Evolutionary conservation across 1,140 invertebrate genomes (phyloP), one percentile per base, ranked within the genome.

Genomic region (Stegodyphus dumicola): DNA sequence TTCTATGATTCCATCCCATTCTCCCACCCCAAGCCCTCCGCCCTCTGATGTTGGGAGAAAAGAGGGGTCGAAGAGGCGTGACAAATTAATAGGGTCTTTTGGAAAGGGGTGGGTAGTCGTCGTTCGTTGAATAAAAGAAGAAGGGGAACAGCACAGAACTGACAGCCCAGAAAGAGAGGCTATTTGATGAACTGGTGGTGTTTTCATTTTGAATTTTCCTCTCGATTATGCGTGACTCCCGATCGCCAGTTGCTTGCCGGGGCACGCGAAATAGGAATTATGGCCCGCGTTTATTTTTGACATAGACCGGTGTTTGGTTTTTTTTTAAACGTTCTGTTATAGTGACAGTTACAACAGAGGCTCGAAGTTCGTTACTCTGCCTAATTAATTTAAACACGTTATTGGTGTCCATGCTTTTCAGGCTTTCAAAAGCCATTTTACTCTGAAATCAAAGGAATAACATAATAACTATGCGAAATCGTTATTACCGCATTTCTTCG

Each of bases 21-120:
- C 56, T 15, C 56, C 56, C 56, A 60, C 15, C 56, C 56, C 56
- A 10, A 15, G 33, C 33, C 33, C 5, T 60, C 56, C 0, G 9
- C 56, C 15, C 56, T 2, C 9, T 60, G 56, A 60, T 60, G 9
- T 60, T 60, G 56, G 56, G 15, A 60, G 9, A 60, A 60, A 33
- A 33, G 33, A 33, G 33, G 33, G 33, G 10, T 15, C 65, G 7
- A 18, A 18, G 17, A 70, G 77, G 77, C 67, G 77, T 79, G 65
- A 79, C 66, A 77, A 77, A 77, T 77, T 77, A 77, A 77, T 77
- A 77, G 75, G 73, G 75, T 77, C 75, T 65, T 77, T 77, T 48
- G 13, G 75, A 56, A 51, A 51, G 10, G 51, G 49, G 33, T 60
- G 11, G 75, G 75, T 10, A n/a, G 48, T 77, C 33, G 33, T 3